phyloP scores from a whole-genome alignment of 1,140 invertebrate genomes.

The Listronotus oregonensis region DNA sequence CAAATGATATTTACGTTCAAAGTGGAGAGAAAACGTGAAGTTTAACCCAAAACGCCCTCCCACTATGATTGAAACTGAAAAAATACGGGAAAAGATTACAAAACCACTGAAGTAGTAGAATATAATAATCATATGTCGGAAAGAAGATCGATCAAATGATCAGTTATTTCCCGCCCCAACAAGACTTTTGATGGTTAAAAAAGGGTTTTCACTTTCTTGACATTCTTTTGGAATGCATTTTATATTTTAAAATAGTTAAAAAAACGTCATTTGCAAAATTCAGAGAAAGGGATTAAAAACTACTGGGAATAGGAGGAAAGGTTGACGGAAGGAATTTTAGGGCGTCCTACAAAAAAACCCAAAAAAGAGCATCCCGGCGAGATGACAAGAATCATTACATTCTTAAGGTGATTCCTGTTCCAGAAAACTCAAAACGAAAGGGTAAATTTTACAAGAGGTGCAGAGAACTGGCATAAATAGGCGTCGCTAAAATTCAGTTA shows the following conservation, averaged over 20 bases:
- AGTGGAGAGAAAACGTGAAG: conserved; percentile 52
- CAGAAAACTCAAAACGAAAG: neutral
- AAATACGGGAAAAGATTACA: conserved; percentile 26
- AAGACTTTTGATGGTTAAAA: neutral
- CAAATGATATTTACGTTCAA: conserved; percentile 37
- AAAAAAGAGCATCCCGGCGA: neutral
- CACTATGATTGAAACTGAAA: conserved; percentile 32
- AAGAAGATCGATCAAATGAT: conserved; percentile 41
- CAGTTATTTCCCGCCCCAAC: conserved; percentile 30
- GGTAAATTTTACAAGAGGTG: conserved; percentile 1
- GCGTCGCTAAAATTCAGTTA: no score
- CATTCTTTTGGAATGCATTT: no score
- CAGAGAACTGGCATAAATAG: neutral
- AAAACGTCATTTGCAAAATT: no score
- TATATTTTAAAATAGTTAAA: no score
- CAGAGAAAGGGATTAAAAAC: no score
- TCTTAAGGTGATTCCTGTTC: neutral
- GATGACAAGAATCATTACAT: neutral
- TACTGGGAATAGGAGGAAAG: no score
- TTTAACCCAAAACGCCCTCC: conserved; percentile 31
- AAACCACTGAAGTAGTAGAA: conserved; percentile 43
- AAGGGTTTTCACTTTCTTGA: no score
- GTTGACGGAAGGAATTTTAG: neutral
- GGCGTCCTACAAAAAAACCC: neutral
- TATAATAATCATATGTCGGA: conserved; percentile 40